phyloP scores from a whole-genome alignment of 1,140 invertebrate species.

The Macrobrachium rosenbergii region DNA sequence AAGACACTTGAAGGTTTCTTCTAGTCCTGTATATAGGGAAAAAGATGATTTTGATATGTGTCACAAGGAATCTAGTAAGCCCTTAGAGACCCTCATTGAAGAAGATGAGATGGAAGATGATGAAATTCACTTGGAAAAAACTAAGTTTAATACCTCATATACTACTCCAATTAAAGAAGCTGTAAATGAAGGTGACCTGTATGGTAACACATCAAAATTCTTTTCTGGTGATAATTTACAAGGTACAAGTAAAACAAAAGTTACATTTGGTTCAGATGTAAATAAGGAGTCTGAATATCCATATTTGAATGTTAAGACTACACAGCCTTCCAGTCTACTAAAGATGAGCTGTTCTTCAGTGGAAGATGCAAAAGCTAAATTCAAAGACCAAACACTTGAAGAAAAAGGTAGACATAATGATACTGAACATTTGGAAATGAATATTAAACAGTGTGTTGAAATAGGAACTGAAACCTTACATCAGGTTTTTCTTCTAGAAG shows the following conservation, averaged over 20 bases:
- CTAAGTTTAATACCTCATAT: too few species aligned
- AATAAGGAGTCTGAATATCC: too few species aligned
- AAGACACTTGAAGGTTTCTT: neutral
- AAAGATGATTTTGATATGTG: slow-evolving; percentile 40
- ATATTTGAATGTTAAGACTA: too few species aligned
- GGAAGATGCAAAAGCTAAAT: neutral
- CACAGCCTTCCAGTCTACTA: too few species aligned
- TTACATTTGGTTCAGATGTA: too few species aligned
- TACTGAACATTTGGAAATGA: too few species aligned
- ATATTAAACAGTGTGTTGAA: neutral
- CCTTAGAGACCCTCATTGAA: slow-evolving; percentile 41
- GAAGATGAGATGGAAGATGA: slow-evolving; percentile 43
- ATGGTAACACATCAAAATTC: too few species aligned
- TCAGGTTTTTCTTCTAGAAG: too few species aligned
- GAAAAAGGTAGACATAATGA: neutral
- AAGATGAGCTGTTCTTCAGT: neutral
- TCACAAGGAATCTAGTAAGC: slow-evolving; percentile 27
- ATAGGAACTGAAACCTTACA: neutral
- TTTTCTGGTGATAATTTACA: too few species aligned
- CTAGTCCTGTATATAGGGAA: slow-evolving; percentile 2
- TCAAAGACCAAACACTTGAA: neutral
- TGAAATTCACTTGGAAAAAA: neutral
- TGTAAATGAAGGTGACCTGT: neutral
- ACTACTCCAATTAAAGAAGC: neutral
- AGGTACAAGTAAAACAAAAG: too few species aligned